phyloP scores from a whole-genome alignment of 2,113 vertebrate species.

The Podiceps cristatus region DNA sequence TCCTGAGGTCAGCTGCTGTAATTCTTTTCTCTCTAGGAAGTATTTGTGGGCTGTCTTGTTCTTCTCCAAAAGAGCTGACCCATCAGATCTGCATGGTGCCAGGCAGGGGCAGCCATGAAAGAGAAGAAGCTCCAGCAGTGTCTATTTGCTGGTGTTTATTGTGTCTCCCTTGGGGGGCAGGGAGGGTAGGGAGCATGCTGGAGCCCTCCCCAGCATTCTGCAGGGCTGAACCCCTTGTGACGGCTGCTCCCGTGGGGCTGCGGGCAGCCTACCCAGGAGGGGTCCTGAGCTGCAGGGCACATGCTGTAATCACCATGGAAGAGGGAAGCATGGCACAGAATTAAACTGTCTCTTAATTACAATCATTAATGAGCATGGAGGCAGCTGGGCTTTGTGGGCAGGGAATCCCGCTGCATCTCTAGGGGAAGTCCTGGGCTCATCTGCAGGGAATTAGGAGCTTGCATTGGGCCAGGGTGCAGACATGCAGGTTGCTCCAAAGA shows the following conservation, averaged over 20 bases:
- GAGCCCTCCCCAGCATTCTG: background rate
- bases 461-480: background rate
- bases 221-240: background rate
- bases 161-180: fast-evolving
- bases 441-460: background rate
- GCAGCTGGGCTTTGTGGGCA: background rate
- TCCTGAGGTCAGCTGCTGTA: background rate
- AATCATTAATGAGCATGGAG: conserved; percentile 29
- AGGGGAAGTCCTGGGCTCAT: background rate
- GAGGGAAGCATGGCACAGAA: background rate
- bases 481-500: background rate
- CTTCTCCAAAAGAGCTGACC: background rate
- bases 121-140: background rate
- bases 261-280: fast-evolving
- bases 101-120: background rate
- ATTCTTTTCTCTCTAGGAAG: background rate
- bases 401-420: background rate
- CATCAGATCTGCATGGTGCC: background rate
- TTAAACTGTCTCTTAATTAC: conserved; percentile 50
- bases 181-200: fast-evolving
- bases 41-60: background rate
- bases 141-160: background rate
- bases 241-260: background rate
- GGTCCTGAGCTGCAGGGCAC: background rate
- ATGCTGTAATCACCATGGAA: fast-evolving